Conservation (phyloP, 2,113 vertebrate species). For the Phrynosoma platyrhinos region DNA sequence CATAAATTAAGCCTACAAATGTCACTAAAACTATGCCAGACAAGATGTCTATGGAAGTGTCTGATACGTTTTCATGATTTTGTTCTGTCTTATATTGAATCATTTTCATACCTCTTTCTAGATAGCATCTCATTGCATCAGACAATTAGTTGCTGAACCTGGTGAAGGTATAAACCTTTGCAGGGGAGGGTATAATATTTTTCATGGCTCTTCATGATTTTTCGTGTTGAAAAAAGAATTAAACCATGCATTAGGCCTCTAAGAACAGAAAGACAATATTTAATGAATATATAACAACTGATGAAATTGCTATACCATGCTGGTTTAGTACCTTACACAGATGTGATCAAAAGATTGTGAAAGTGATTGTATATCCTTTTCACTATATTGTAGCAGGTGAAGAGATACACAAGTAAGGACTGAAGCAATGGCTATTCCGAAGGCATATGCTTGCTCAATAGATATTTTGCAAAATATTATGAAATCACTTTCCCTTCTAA, state of each 20-base stretch:
- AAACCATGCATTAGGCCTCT: background rate
- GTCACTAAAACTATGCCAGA: too few species aligned
- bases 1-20: too few species aligned
- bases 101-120: background rate
- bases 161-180: background rate
- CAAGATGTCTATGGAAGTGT: background rate
- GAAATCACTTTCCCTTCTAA: background rate
- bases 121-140: background rate
- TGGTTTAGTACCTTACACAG: background rate
- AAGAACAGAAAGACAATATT: background rate
- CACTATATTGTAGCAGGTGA: background rate
- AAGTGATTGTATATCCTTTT: background rate
- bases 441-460: background rate
- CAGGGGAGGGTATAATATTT: background rate
- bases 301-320: too few species aligned
- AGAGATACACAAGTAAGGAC: background rate
- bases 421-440: background rate
- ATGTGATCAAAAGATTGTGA: background rate
- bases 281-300: background rate
- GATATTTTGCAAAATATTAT: background rate
- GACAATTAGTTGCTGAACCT: background rate
- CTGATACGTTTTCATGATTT: background rate
- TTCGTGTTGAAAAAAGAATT: background rate
- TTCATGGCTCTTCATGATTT: background rate
- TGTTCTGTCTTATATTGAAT: background rate